phyloP scores from a whole-genome alignment of 2,797 vertebrate species.

The Eidolon dupreanum region DNA sequence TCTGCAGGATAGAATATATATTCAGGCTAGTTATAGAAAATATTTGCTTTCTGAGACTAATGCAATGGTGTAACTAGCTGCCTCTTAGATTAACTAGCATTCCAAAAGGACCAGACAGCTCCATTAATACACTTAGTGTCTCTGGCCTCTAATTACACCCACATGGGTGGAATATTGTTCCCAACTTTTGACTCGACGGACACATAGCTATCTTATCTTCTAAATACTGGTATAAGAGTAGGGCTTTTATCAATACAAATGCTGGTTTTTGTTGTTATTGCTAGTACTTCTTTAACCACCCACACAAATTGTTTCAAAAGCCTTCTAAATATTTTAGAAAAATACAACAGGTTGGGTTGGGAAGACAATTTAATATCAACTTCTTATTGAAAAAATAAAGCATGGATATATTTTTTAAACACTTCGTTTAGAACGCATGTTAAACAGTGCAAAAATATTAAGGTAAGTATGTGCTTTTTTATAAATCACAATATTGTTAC shows the following conservation, averaged over 20 bases:
- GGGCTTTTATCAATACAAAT: neutral
- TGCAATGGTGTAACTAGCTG: neutral
- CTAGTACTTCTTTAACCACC: neutral
- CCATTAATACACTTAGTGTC: neutral
- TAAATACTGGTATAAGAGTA: neutral
- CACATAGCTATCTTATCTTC: constrained; percentile 38
- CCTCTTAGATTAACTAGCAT: neutral
- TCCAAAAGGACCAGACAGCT: neutral
- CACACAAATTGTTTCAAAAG: constrained; percentile 36
- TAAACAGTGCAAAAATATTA: neutral
- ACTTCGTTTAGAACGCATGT: neutral
- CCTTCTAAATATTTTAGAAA: constrained; percentile 65
- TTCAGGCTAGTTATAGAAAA: neutral
- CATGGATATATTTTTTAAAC: constrained; percentile 34
- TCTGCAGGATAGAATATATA: neutral
- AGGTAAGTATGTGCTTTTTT: constrained; percentile 4
- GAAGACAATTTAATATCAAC: constrained; percentile 9
- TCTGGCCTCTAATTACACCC: neutral
- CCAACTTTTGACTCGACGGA: neutral
- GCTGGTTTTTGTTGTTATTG: neutral
- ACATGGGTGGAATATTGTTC: neutral
- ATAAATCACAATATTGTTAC: neutral
- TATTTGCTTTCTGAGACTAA: constrained; percentile 1
- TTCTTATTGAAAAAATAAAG: constrained; percentile 25
- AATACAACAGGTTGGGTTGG: constrained; percentile 41